phyloP scores from a whole-genome alignment of 2,113 vertebrate genomes.

The Gadus chalcogrammus region DNA sequence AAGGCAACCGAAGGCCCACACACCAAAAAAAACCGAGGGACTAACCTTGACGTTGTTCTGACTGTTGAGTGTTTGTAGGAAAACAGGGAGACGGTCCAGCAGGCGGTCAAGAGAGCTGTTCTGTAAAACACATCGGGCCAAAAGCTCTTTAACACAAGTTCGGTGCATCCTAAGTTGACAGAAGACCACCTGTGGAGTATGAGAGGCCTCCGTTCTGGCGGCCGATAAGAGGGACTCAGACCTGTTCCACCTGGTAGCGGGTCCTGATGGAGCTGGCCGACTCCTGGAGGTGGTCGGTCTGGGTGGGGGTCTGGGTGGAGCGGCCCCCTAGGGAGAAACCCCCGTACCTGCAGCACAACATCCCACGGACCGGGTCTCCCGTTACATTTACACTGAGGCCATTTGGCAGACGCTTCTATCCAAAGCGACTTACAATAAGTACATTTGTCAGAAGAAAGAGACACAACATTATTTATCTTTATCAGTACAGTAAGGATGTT shows the following conservation, averaged over 20 bases:
- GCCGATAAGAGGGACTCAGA: constrained; percentile 34
- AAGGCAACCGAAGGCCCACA: too few species aligned
- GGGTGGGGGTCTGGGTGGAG: constrained; percentile 53
- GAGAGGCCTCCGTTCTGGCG: not conserved
- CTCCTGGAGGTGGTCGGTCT: constrained; percentile 44
- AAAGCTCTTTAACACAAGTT: too few species aligned
- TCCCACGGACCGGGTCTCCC: too few species aligned
- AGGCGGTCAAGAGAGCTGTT: constrained; percentile 72
- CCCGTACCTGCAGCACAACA: constrained; percentile 74
- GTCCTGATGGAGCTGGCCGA: constrained; percentile 61
- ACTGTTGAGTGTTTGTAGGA: constrained; percentile 67
- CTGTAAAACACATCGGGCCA: constrained; percentile 46
- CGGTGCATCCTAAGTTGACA: too few species aligned
- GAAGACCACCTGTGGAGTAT: not conserved
- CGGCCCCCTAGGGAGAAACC: constrained; percentile 83
- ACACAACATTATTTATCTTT: too few species aligned
- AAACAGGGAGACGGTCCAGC: constrained; percentile 69
- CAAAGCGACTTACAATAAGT: too few species aligned
- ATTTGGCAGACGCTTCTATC: too few species aligned
- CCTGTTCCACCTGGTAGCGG: constrained; percentile 64
- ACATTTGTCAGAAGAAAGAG: too few species aligned
- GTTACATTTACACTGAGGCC: too few species aligned
- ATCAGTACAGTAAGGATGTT: too few species aligned
- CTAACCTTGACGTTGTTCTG: constrained; percentile 81
- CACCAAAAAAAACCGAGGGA: not conserved